Percentiles rank a stretch among this genome's conserved stretches.
Evolutionary conservation across 2,113 vertebrate species (phyloP).

Genomic region (Hyaena hyaena): DNA sequence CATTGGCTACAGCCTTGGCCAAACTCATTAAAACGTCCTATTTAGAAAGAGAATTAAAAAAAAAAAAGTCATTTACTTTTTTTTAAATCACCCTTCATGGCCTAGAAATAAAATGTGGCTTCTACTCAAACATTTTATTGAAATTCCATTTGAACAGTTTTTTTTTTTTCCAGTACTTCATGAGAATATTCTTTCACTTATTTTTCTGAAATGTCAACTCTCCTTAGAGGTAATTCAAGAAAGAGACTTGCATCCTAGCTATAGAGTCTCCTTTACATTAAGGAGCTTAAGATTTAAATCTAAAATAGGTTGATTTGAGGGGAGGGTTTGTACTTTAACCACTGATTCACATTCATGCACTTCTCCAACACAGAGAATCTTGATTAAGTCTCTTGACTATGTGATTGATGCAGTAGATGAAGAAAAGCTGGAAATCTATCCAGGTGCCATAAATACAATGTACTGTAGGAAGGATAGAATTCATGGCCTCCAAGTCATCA

Average conservation of each 20-base stretch:
- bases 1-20: slow-evolving; percentile 98
- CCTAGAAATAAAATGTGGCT: neutral
- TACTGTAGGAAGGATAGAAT: neutral
- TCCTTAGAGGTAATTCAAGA: neutral
- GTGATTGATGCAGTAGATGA: neutral
- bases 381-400: neutral
- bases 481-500: neutral
- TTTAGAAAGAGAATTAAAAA: slow-evolving; percentile 9
- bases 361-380: neutral
- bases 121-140: neutral
- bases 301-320: neutral
- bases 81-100: neutral
- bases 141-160: neutral
- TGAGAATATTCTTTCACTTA: neutral
- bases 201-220: slow-evolving; percentile 24
- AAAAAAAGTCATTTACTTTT: neutral
- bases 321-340: slow-evolving; percentile 34
- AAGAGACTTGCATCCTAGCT: neutral
- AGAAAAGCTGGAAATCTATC: neutral
- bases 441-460: neutral
- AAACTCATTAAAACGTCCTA: slow-evolving; percentile 99
- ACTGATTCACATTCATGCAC: neutral
- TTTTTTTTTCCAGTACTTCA: neutral
- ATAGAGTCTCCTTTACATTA: neutral
- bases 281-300: neutral